Evolutionary conservation across 2,888 invertebrate species (phyloP), one percentile per base, ranked within the genome.

Genomic region (Thysanoteuthis rhombus): DNA sequence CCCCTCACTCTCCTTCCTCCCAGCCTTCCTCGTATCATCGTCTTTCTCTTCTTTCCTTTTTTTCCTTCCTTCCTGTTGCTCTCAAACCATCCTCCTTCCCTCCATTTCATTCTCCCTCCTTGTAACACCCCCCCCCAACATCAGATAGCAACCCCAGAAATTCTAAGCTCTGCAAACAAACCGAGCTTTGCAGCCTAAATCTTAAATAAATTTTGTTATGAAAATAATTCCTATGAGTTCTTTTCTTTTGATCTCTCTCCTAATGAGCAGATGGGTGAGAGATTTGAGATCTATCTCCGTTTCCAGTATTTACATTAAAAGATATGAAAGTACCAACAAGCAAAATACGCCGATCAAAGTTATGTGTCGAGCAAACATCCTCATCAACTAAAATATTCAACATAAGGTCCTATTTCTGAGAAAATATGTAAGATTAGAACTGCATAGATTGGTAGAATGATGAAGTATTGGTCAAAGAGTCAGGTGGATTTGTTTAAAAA

Each of bases 121-220:
- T 16, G 32, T 32, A 0, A 8, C 32, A 5, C 32, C 32, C 32
- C 58, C 58, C 32, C 10, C 32, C 58, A 28, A 25, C 36, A 36
- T n/a, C n/a, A n/a, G n/a, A n/a, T 16, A n/a, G n/a, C 36, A 12
- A n/a, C 75, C n/a, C 16, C n/a, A n/a, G 75, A 75, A 75, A 75
- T 75, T 75, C 75, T 75, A 75, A 36, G n/a, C n/a, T 75, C n/a
- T 75, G 75, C n/a, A 75, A 75, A 75, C 75, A 75, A 75, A 75
- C 75, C 19, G n/a, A 75, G 36, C 75, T 75, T 75, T n/a, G 75
- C 75, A 75, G 75, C n/a, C 36, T 75, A n/a, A 75, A n/a, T 36
- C 75, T 75, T 75, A 75, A 75, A 75, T 75, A 75, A 75, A 75
- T 75, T 75, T 75, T 75, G 75, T 75, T 75, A 75, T 75, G 75